phyloP scores from a whole-genome alignment of 2,113 vertebrate species.

The Hippocampus zosterae region DNA sequence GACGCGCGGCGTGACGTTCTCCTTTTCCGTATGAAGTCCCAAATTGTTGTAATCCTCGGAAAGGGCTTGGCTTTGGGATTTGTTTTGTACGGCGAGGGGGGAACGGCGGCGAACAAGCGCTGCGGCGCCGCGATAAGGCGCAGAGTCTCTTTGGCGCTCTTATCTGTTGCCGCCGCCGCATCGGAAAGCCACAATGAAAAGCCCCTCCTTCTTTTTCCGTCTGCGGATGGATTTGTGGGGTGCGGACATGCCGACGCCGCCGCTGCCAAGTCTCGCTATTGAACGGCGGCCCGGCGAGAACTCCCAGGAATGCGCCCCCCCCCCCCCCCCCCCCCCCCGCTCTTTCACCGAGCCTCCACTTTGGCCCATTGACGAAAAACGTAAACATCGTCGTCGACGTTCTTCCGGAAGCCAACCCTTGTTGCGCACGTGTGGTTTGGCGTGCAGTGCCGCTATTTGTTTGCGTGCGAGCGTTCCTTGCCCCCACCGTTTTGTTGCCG shows the following conservation, averaged over 20 bases:
- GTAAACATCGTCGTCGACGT: too few relatives aligned
- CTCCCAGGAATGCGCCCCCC: constrained; percentile 36
- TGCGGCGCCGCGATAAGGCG: constrained; percentile 70
- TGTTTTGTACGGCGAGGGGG: constrained; percentile 31
- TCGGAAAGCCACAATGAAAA: constrained; percentile 63
- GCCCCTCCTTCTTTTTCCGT: constrained; percentile 38
- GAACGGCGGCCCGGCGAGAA: constrained; percentile 57
- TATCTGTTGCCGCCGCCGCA: constrained; percentile 67
- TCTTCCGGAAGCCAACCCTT: too few relatives aligned
- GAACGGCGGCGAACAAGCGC: constrained; percentile 63
- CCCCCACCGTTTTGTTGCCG: neutral
- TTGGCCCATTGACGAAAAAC: too few relatives aligned
- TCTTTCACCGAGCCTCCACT: too few relatives aligned
- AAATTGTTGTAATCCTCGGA: constrained; percentile 58
- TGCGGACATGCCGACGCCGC: constrained; percentile 59
- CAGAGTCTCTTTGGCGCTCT: constrained; percentile 61
- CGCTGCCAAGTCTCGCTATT: constrained; percentile 51
- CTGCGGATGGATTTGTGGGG: constrained; percentile 60
- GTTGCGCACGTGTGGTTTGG: too few relatives aligned
- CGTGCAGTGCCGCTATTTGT: neutral
- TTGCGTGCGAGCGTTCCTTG: neutral
- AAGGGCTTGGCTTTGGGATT: constrained; percentile 48
- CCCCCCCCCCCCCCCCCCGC: too few relatives aligned
- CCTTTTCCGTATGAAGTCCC: constrained; percentile 38
- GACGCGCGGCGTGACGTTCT: neutral